Percentiles rank a stretch among this genome's conserved stretches.
These are phyloP conservation scores for Campoplex capitator DNA, from an alignment of 2,888 invertebrate species.

Conservation along the genomic window DNA sequence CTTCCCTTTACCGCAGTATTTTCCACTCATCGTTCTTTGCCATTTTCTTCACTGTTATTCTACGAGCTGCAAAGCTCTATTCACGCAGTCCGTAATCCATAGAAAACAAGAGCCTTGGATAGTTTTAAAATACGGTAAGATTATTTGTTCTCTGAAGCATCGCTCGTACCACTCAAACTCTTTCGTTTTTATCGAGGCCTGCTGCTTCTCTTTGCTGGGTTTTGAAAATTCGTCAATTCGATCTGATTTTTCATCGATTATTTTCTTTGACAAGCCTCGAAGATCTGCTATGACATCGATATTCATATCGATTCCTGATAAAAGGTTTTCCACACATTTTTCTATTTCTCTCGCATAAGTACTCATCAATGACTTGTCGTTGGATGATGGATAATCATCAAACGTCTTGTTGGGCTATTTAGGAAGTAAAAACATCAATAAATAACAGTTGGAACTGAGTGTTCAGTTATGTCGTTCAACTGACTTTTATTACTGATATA, in stretches of 20 bases:
- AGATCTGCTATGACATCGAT: conserved; percentile 69
- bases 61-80: conserved; percentile 59
- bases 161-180: conserved; percentile 75
- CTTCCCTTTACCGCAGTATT: conserved; percentile 36
- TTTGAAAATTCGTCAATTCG: background rate
- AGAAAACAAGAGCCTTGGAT: conserved; percentile 73
- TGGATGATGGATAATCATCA: background rate
- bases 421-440: background rate
- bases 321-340: conserved; percentile 63
- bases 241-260: conserved; percentile 24
- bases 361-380: conserved; percentile 6
- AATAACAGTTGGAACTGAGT: background rate
- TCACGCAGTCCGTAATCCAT: conserved; percentile 69
- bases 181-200: conserved; percentile 33
- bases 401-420: conserved; percentile 25
- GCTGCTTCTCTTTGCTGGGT: conserved; percentile 23
- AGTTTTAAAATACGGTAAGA: conserved; percentile 74
- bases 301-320: conserved; percentile 69
- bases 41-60: conserved; percentile 52
- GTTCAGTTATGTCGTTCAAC: background rate
- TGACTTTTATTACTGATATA: too few relatives aligned
- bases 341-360: conserved; percentile 1
- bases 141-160: conserved; percentile 72
- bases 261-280: conserved; percentile 58
- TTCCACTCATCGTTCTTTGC: conserved; percentile 39